Evolutionary conservation across 37 sponge, comb jelly and placozoan species (phyloP).

Genomic region (Agelas oroides): DNA sequence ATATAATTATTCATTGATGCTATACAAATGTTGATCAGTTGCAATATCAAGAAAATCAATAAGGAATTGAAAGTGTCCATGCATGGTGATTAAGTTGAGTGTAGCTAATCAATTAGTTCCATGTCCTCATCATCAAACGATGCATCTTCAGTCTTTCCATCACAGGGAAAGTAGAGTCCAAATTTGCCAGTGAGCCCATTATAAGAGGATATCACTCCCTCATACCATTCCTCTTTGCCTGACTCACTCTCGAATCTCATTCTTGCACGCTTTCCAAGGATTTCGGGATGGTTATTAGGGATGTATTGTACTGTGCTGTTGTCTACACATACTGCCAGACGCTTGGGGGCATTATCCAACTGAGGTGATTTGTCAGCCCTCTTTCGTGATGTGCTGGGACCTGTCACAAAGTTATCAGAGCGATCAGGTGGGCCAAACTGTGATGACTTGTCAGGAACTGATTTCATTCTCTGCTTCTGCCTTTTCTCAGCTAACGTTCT

Average conservation of each 20-base stretch:
- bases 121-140: too few species aligned
- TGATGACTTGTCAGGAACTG: constrained; percentile 2
- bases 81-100: too few species aligned
- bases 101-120: too few species aligned
- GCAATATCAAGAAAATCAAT: too few species aligned
- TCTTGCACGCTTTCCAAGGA: constrained; percentile 6
- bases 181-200: constrained; percentile 11
- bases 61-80: too few species aligned
- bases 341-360: not conserved
- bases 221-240: constrained; percentile 1
- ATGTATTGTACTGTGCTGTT: not conserved
- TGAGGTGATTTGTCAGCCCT: not conserved
- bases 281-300: not conserved
- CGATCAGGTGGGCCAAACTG: constrained; percentile 26
- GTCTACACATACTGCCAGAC: not conserved
- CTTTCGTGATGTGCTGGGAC: not conserved
- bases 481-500: not conserved
- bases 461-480: not conserved
- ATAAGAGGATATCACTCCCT: constrained; percentile 2
- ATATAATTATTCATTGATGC: too few species aligned
- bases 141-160: too few species aligned
- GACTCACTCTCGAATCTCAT: constrained; percentile 19
- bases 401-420: not conserved
- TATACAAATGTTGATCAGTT: too few species aligned
- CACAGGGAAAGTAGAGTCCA: constrained; percentile 31